Percentiles rank a stretch among this genome's conserved stretches.
Conservation (phyloP, 2,113 vertebrate genomes). For the Mystacornis crossleyi region DNA sequence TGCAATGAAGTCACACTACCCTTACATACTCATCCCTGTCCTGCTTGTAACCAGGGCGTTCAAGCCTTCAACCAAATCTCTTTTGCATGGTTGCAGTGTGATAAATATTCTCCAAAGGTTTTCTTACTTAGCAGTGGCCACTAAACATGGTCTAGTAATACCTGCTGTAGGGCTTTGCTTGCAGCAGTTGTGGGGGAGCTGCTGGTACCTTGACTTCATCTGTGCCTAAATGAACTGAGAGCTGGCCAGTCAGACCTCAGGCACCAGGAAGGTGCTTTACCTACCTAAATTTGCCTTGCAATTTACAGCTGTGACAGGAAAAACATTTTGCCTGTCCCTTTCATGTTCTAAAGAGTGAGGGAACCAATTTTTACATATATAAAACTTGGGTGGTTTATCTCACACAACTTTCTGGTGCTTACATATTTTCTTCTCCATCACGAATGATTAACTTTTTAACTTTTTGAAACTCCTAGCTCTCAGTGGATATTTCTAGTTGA, state of each 20-base stretch:
- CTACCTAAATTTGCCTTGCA: neutral
- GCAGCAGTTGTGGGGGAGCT: neutral
- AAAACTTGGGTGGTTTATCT: neutral
- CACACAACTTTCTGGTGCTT: neutral
- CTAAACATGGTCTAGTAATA: accelerated
- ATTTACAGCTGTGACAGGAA: neutral
- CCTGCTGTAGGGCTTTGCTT: neutral
- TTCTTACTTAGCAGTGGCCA: neutral
- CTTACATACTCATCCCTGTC: neutral
- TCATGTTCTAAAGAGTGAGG: neutral
- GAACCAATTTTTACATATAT: neutral
- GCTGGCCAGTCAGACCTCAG: neutral
- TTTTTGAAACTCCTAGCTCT: neutral
- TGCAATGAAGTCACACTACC: neutral
- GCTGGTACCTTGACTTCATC: neutral
- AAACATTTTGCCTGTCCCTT: neutral
- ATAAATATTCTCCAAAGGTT: neutral
- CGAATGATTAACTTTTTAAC: neutral
- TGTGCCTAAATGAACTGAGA: accelerated
- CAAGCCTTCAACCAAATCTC: neutral
- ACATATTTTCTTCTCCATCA: neutral
- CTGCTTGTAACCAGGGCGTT: neutral
- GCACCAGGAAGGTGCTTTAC: neutral
- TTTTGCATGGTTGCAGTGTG: neutral
- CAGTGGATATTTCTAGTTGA: neutral